A percentile compares a stretch with the other conserved stretches of the same genome.
Conservation (phyloP, 2,888 invertebrate species). For the Sycophila texana region DNA sequence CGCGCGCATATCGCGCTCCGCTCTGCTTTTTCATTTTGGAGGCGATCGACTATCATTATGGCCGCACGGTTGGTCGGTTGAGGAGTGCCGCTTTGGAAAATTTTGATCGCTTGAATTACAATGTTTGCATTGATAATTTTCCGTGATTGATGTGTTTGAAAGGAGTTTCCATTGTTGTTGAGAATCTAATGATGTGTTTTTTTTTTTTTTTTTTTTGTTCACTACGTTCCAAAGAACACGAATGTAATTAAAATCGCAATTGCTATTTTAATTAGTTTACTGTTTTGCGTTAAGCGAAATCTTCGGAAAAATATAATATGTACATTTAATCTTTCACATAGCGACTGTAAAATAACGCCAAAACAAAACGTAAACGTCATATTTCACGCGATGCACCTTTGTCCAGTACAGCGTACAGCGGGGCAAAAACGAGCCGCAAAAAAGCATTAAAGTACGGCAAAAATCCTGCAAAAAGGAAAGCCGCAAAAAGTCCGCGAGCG, state of each 20-base stretch:
- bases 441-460: conserved; percentile 13
- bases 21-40: too few relatives aligned
- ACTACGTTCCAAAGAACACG: too few relatives aligned
- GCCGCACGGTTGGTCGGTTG: too few relatives aligned
- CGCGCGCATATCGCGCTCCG: neutral
- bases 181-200: neutral
- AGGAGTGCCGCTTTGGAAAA: too few relatives aligned
- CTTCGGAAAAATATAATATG: neutral
- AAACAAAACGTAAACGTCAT: conserved; percentile 22
- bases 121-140: too few relatives aligned
- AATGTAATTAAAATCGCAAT: too few relatives aligned
- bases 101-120: too few relatives aligned
- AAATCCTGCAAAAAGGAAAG: conserved; percentile 8
- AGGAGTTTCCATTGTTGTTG: too few relatives aligned
- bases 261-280: neutral
- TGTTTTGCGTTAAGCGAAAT: neutral
- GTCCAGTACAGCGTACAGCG: neutral
- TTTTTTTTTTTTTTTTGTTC: too few relatives aligned
- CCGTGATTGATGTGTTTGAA: too few relatives aligned
- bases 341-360: neutral
- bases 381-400: neutral
- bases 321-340: too few relatives aligned
- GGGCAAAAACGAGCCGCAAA: neutral
- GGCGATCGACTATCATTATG: too few relatives aligned
- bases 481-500: conserved; percentile 15